A percentile compares a stretch with the other conserved stretches of the same genome.
Conservation (phyloP, 2,113 vertebrate species). For the Eulemur rufifrons region DNA sequence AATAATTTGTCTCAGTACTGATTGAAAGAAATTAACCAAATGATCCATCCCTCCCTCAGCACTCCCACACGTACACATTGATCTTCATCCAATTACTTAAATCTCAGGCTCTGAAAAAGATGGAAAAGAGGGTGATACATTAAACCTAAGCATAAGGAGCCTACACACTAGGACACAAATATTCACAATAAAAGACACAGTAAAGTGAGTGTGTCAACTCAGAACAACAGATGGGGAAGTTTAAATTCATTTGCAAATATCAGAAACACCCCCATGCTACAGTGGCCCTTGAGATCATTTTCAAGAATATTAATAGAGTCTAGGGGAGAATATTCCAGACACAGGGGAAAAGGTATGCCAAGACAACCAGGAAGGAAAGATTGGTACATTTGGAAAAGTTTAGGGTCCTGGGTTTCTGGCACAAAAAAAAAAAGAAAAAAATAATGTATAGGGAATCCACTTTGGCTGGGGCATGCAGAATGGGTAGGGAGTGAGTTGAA, state of each 20-base stretch:
- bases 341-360: background rate
- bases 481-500: background rate
- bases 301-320: background rate
- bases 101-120: background rate
- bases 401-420: no score
- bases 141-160: background rate
- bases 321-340: background rate
- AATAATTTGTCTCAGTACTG: background rate
- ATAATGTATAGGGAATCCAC: background rate
- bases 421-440: background rate
- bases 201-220: background rate
- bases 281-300: background rate
- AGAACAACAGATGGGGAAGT: background rate
- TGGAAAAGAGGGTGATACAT: background rate
- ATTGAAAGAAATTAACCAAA: conserved; percentile 7
- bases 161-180: background rate
- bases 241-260: background rate
- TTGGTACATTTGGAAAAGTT: background rate
- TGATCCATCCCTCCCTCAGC: background rate
- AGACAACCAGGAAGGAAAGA: background rate
- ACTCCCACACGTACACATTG: background rate
- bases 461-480: background rate
- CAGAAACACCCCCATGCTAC: background rate
- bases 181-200: background rate
- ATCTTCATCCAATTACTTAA: background rate